Evolutionary conservation across 2,797 vertebrate genomes (phyloP).

Genomic region (Meriones psammophilus): DNA sequence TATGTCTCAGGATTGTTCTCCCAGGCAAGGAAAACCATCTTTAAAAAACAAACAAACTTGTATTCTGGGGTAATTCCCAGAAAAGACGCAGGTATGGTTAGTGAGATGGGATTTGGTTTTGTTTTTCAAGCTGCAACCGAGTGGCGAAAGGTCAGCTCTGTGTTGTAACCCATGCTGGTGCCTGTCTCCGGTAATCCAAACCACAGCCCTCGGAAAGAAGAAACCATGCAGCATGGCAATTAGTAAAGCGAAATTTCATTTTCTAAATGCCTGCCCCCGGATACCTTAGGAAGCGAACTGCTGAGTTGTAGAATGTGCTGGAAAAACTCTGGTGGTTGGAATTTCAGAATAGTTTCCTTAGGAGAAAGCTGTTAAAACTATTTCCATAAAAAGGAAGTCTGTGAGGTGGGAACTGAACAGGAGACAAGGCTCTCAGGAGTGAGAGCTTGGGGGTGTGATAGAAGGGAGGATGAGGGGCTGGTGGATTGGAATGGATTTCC

Average conservation of each 20-base stretch:
- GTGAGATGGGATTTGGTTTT: conserved; percentile 77
- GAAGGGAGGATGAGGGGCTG: background rate
- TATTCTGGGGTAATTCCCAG: conserved; percentile 81
- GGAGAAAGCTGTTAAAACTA: conserved; percentile 59
- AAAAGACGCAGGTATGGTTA: conserved; percentile 85
- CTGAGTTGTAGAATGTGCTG: conserved; percentile 69
- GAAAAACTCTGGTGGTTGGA: conserved; percentile 57
- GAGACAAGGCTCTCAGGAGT: background rate
- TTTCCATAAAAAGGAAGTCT: conserved; percentile 65
- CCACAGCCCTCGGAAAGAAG: conserved; percentile 74
- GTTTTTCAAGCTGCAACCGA: conserved; percentile 60
- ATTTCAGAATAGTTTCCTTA: conserved; percentile 66
- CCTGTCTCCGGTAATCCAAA: conserved; percentile 76
- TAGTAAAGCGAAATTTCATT: conserved; percentile 73
- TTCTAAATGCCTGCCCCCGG: conserved; percentile 69
- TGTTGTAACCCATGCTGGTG: conserved; percentile 70
- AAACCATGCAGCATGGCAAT: conserved; percentile 64
- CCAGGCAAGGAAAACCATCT: conserved; percentile 81
- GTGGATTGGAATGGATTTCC: background rate
- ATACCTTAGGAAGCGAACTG: conserved; percentile 71
- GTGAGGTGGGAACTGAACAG: background rate
- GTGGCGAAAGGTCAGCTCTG: conserved; percentile 73
- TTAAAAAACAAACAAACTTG: conserved; percentile 82
- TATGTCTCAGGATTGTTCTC: conserved; percentile 70
- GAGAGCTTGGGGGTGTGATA: background rate